phyloP scores from a whole-genome alignment of 2,113 vertebrate species.

The Oenanthe oenanthe region DNA sequence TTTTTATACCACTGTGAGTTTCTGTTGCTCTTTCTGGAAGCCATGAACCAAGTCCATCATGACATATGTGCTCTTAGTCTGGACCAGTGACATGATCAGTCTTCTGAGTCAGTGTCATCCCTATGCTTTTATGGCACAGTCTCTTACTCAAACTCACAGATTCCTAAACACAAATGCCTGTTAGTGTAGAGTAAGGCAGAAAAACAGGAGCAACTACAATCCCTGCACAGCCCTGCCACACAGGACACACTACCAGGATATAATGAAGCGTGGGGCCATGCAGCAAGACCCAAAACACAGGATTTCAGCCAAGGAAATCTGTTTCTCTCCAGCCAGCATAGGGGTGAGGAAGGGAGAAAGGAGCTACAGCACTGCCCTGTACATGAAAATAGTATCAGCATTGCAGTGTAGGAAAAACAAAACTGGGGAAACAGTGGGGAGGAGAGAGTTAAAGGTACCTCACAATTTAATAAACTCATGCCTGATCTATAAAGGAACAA shows the following conservation, averaged over 20 bases:
- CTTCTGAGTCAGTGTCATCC: neutral
- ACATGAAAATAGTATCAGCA: neutral
- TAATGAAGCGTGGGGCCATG: rapidly evolving
- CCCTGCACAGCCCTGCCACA: neutral
- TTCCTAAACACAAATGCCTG: neutral
- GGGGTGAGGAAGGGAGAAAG: neutral
- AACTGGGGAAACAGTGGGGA: neutral
- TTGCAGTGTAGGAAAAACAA: neutral
- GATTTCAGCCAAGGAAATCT: neutral
- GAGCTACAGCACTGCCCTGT: neutral
- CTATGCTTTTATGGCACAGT: neutral
- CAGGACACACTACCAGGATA: neutral
- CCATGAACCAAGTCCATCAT: neutral
- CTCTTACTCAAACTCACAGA: neutral
- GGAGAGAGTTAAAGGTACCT: neutral
- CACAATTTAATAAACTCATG: neutral
- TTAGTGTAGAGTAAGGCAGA: neutral
- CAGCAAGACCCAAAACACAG: neutral
- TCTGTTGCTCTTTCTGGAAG: neutral
- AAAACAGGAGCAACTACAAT: neutral
- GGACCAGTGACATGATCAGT: neutral
- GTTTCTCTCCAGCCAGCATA: neutral
- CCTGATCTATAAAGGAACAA: neutral
- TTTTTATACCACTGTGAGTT: neutral
- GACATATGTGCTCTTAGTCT: neutral